Evolutionary conservation across 2,113 vertebrate species (phyloP).

Genomic region (Myrmecobius fasciatus): DNA sequence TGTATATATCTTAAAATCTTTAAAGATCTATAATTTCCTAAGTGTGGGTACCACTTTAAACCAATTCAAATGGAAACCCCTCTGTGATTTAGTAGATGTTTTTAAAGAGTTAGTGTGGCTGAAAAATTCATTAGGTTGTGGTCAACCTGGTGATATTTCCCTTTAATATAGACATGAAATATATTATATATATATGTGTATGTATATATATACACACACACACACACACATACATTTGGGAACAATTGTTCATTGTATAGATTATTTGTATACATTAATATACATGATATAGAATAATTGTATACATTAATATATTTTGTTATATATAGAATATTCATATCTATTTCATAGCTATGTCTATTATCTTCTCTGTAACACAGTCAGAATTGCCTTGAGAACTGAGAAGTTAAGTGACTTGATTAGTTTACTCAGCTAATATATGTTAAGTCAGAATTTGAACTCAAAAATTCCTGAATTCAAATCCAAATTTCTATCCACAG

Average conservation of each 20-base stretch:
- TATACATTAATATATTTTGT: neutral
- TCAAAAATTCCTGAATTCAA: neutral
- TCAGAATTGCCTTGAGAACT: neutral
- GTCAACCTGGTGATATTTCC: neutral
- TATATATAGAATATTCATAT: neutral
- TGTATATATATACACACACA: too few species aligned
- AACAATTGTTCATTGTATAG: neutral
- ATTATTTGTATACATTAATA: too few species aligned
- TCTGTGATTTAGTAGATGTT: neutral
- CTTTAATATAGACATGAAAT: neutral
- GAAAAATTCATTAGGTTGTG: neutral
- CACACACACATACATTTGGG: neutral
- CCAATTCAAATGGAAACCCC: neutral
- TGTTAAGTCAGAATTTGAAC: neutral
- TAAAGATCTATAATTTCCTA: neutral
- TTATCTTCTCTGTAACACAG: neutral
- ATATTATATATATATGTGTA: neutral
- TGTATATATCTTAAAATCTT: neutral
- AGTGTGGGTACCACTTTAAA: neutral
- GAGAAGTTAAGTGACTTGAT: neutral
- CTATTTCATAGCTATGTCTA: neutral
- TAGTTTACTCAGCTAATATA: neutral
- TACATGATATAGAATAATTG: too few species aligned
- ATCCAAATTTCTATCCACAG: neutral
- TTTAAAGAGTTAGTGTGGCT: neutral